These are phyloP conservation scores for Cantharis flavilabris DNA, from an alignment of 2,888 invertebrate species.

Conservation along the genomic window DNA sequence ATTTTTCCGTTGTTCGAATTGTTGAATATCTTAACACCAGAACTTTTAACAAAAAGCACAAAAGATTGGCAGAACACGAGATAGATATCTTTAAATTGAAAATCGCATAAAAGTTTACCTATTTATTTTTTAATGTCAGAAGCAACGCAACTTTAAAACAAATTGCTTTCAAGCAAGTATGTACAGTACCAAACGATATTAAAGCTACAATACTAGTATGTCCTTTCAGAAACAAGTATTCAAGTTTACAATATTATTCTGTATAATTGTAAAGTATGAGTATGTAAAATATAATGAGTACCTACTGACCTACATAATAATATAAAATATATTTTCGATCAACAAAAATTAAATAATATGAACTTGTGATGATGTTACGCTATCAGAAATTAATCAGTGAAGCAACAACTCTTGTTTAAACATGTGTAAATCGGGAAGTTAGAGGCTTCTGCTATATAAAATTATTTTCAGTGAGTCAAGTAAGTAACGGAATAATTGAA, in stretches of 20 bases:
- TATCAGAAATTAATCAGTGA: too few species aligned
- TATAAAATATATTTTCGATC: too few species aligned
- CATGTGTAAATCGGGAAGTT: too few species aligned
- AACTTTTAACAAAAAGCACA: not conserved
- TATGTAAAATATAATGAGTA: too few species aligned
- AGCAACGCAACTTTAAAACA: not conserved
- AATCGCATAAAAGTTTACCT: not conserved
- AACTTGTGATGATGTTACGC: too few species aligned
- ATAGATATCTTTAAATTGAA: conserved; percentile 3
- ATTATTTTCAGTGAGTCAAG: too few species aligned
- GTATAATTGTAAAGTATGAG: too few species aligned
- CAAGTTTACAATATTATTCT: not conserved
- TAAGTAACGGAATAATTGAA: too few species aligned
- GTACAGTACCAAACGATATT: not conserved
- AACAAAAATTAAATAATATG: too few species aligned
- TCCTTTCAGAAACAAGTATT: not conserved
- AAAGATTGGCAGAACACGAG: not conserved
- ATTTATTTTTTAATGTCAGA: conserved; percentile 1
- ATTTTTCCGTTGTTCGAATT: not conserved
- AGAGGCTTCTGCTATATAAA: too few species aligned
- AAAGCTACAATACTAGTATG: not conserved
- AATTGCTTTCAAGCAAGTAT: not conserved
- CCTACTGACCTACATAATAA: too few species aligned
- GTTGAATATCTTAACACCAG: not conserved
- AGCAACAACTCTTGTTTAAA: too few species aligned